Conservation (phyloP, 2,888 invertebrate species). For the Phania funesta region DNA sequence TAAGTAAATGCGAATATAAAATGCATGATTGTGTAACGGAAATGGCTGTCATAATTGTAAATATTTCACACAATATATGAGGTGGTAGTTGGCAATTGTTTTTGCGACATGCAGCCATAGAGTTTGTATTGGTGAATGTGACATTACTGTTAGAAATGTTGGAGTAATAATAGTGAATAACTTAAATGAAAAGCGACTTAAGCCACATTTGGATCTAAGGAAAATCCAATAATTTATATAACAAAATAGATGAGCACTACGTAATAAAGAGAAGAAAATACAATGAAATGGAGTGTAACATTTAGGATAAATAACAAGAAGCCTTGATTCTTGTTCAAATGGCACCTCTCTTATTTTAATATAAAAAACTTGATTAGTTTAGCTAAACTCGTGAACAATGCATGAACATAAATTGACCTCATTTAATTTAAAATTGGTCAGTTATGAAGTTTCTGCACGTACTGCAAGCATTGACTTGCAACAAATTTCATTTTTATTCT, state of each 20-base stretch:
- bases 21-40: conserved; percentile 28
- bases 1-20: not conserved
- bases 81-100: not conserved
- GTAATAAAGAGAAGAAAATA: no score
- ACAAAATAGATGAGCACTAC: not conserved
- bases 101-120: not conserved
- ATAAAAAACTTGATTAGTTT: no score
- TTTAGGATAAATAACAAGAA: no score
- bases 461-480: not conserved
- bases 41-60: conserved; percentile 56
- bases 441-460: not conserved
- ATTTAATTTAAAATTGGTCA: not conserved
- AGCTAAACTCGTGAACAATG: no score
- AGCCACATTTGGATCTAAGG: not conserved
- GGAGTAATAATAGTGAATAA: conserved; percentile 6
- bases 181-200: conserved; percentile 1
- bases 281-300: no score
- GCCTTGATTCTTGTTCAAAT: no score
- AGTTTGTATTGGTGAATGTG: not conserved
- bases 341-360: no score
- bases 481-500: not conserved
- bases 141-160: not conserved
- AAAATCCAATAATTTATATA: not conserved
- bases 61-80: conserved; percentile 41
- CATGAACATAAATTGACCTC: not conserved